Percentiles rank a stretch among this genome's conserved stretches.
phyloP scores from a whole-genome alignment of 2,113 vertebrate genomes.

The Chunga burmeisteri region DNA sequence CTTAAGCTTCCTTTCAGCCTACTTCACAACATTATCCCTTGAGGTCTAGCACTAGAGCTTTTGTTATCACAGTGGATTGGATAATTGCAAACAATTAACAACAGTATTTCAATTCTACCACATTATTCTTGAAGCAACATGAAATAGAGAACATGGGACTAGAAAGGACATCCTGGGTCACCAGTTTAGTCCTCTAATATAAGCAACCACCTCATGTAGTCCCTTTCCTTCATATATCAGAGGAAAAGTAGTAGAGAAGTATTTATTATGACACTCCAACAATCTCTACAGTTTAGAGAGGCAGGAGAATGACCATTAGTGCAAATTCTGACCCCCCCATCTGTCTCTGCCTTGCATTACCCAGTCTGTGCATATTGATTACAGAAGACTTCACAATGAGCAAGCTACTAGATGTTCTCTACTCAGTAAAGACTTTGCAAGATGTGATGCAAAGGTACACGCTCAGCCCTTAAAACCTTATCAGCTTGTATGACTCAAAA shows the following conservation, averaged over 20 bases:
- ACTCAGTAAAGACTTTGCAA: not conserved
- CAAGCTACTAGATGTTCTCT: not conserved
- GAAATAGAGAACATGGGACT: not conserved
- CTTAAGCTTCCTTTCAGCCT: not conserved
- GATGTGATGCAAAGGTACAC: not conserved
- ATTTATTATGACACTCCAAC: not conserved
- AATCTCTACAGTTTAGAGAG: not conserved
- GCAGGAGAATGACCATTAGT: not conserved
- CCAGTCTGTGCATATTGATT: not conserved
- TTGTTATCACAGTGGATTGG: not conserved
- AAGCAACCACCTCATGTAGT: not conserved
- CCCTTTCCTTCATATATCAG: not conserved
- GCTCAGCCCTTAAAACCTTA: not conserved
- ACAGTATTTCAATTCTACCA: not conserved
- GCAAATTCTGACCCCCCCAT: not conserved
- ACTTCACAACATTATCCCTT: not conserved
- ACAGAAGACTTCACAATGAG: not conserved
- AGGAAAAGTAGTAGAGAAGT: not conserved
- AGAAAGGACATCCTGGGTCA: not conserved
- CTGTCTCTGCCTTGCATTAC: not conserved
- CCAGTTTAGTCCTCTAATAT: not conserved
- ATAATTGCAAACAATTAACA: not conserved
- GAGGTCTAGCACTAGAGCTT: not conserved
- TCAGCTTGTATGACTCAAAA: constrained; percentile 24
- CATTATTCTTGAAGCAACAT: not conserved